A percentile compares a stretch with the other conserved stretches of the same genome.
Evolutionary conservation across 2,113 vertebrate genomes (phyloP).

Genomic region (Clarias batrachus): DNA sequence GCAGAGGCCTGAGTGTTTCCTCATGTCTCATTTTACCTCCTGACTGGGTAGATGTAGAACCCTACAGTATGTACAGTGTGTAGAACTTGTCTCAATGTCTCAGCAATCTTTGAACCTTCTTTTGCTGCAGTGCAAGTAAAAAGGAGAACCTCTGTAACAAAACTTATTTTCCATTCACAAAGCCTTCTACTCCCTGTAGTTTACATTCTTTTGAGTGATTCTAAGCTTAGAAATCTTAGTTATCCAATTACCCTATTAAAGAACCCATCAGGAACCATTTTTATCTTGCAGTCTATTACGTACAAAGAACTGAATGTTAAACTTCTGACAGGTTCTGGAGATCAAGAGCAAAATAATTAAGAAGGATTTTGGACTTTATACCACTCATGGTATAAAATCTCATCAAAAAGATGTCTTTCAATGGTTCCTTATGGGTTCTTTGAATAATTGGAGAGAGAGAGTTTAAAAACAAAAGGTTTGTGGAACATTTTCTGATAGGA

Average conservation of each 20-base stretch:
- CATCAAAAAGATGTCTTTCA: neutral
- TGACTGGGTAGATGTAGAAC: constrained; percentile 34
- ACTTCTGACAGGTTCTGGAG: neutral
- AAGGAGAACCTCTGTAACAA: neutral
- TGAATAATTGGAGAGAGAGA: neutral
- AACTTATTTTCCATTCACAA: neutral
- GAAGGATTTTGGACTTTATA: neutral
- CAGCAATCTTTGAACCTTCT: neutral
- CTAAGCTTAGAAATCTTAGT: neutral
- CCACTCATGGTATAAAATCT: neutral
- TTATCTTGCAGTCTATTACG: neutral
- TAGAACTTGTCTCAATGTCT: neutral
- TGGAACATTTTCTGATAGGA: neutral
- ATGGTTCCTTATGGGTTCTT: neutral
- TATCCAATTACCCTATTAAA: neutral
- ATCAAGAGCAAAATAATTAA: neutral
- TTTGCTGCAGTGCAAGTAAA: neutral
- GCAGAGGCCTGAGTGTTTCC: constrained; percentile 54
- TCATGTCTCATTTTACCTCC: constrained; percentile 59
- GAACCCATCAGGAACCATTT: neutral
- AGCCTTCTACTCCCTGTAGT: neutral
- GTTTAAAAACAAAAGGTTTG: neutral
- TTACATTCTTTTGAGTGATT: neutral
- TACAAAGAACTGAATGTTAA: neutral
- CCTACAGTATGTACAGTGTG: neutral